These are phyloP conservation scores for Rhinogobius similis DNA, from an alignment of 2,113 vertebrate species.

Conservation along the genomic window DNA sequence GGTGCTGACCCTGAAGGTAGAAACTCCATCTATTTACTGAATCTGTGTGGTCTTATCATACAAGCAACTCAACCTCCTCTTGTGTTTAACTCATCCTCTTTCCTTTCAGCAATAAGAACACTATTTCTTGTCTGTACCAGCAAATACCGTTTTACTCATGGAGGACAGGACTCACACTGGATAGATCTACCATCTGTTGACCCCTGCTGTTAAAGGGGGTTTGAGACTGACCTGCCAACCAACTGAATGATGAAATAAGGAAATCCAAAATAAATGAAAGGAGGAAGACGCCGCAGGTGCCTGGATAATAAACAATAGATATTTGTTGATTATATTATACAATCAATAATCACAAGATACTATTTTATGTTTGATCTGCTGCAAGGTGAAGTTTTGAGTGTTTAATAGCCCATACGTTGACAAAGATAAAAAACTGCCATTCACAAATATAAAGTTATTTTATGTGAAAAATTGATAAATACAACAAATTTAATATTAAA, in stretches of 20 bases:
- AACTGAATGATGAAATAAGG: constrained; percentile 35
- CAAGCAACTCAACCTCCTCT: neutral
- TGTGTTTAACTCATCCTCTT: neutral
- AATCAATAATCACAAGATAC: too few species aligned
- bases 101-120: neutral
- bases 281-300: constrained; percentile 35
- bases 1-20: constrained; percentile 37
- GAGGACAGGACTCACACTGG: neutral
- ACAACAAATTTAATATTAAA: too few species aligned
- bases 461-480: too few species aligned
- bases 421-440: neutral
- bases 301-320: constrained; percentile 52
- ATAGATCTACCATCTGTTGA: constrained; percentile 42
- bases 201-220: constrained; percentile 40
- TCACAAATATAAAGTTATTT: neutral
- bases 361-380: neutral
- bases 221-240: constrained; percentile 46
- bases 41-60: neutral
- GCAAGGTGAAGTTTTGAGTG: neutral
- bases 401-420: neutral
- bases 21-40: constrained; percentile 36
- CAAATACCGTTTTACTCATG: neutral
- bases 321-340: neutral
- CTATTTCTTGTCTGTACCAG: neutral
- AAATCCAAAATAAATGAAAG: constrained; percentile 54